A percentile compares a stretch with the other conserved stretches of the same genome.
Conservation (phyloP, 2,797 vertebrate genomes). For the Sebastes variabilis region DNA sequence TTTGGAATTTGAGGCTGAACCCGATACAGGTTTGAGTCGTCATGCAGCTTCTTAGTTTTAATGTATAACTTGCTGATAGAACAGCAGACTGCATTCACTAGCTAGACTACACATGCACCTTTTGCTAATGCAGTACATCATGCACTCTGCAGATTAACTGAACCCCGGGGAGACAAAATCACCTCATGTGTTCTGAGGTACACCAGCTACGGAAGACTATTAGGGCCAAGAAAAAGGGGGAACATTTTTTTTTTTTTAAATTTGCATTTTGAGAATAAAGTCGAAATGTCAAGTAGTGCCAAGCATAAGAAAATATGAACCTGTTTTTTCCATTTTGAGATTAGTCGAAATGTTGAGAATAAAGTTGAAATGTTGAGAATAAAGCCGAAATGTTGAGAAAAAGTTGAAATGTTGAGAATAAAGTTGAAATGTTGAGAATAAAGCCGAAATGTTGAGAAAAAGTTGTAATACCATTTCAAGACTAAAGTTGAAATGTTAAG, state of each 20-base stretch:
- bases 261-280: not conserved
- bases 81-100: conserved; percentile 40
- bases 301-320: too few species aligned
- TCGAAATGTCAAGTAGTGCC: not conserved
- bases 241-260: not conserved
- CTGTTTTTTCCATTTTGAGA: not conserved
- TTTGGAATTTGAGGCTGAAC: conserved; percentile 17
- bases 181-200: conserved; percentile 6
- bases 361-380: not conserved
- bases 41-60: conserved; percentile 53
- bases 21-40: conserved; percentile 2
- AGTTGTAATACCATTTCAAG: too few species aligned
- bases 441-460: not conserved
- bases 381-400: too few species aligned
- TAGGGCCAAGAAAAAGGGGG: not conserved
- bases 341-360: not conserved
- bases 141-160: conserved; percentile 43
- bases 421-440: not conserved
- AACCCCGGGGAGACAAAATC: not conserved
- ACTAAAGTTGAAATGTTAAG: not conserved
- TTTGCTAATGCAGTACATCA: conserved; percentile 35
- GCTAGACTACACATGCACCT: conserved; percentile 58
- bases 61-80: conserved; percentile 5
- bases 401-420: not conserved
- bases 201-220: not conserved